Conservation (phyloP, 2,797 vertebrate species). For the Bradypodion ventrale region DNA sequence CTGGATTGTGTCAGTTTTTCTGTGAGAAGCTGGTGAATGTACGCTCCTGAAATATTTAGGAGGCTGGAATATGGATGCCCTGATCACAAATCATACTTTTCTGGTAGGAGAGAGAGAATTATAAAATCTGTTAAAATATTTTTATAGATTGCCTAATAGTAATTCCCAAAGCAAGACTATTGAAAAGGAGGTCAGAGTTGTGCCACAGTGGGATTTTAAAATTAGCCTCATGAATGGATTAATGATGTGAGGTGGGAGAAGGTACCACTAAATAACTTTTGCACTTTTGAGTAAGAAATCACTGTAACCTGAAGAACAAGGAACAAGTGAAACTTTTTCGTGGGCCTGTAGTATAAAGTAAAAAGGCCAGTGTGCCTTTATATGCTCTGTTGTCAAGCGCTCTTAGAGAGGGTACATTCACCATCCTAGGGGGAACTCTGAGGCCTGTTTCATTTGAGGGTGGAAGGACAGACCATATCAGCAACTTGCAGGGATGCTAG, state of each 20-base stretch:
- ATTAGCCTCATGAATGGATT: not conserved
- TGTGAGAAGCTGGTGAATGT: not conserved
- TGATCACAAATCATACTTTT: not conserved
- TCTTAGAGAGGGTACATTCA: not conserved
- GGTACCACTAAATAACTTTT: not conserved
- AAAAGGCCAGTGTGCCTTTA: not conserved
- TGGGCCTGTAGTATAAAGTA: not conserved
- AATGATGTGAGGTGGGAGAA: no score
- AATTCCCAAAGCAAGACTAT: not conserved
- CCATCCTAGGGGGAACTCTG: not conserved
- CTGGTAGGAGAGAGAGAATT: not conserved
- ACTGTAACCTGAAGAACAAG: not conserved
- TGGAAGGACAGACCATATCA: not conserved
- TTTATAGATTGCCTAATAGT: not conserved
- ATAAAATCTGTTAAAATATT: not conserved
- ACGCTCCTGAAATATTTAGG: not conserved
- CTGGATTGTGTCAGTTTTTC: not conserved
- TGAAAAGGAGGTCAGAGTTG: not conserved
- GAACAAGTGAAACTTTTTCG: not conserved
- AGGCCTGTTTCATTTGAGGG: not conserved
- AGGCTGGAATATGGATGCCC: not conserved
- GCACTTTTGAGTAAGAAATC: not conserved
- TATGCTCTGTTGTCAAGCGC: not conserved
- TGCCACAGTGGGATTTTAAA: not conserved
- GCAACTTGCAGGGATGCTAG: not conserved